These are phyloP conservation scores for Onychomys arenicola DNA, from an alignment of 2,797 vertebrate species.

Conservation along the genomic window DNA sequence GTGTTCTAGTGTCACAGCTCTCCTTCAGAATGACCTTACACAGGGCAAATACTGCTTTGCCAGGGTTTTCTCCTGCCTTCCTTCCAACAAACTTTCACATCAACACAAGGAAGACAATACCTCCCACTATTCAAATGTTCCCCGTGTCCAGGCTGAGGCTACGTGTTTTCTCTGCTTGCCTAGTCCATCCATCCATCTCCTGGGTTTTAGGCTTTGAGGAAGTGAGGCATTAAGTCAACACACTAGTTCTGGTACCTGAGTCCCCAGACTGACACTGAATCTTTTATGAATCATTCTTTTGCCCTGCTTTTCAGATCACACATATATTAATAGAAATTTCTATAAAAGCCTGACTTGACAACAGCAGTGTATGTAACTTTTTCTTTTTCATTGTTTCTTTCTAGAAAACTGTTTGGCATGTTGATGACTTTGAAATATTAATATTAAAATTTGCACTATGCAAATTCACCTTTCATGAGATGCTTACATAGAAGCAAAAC, in stretches of 20 bases:
- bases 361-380: neutral
- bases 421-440: neutral
- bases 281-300: neutral
- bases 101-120: neutral
- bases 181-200: neutral
- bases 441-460: neutral
- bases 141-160: neutral
- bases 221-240: neutral
- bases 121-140: neutral
- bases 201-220: neutral
- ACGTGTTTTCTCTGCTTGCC: neutral
- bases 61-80: neutral
- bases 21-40: neutral
- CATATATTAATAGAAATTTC: neutral
- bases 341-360: neutral
- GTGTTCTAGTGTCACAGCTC: neutral
- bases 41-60: neutral
- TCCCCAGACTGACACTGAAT: neutral
- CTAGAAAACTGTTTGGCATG: neutral
- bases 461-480: neutral
- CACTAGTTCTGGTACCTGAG: neutral
- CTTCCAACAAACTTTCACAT: neutral
- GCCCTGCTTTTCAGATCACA: neutral
- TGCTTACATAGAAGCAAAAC: neutral
- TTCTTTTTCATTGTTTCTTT: neutral